These are phyloP conservation scores for Antedon mediterranea DNA, from an alignment of 53 echinoderm and acorn worm species.

Conservation along the genomic window DNA sequence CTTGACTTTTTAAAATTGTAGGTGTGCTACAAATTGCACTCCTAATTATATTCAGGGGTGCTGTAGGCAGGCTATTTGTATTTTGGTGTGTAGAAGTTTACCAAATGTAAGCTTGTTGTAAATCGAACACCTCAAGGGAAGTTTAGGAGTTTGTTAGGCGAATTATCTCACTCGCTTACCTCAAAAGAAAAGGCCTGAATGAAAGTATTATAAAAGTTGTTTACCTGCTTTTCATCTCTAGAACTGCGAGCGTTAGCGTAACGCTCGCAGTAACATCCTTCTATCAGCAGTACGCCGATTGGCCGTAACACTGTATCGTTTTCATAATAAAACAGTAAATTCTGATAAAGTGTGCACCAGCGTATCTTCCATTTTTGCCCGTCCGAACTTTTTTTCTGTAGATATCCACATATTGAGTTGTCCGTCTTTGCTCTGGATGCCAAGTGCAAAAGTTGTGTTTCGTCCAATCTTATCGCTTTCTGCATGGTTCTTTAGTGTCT, in stretches of 20 bases:
- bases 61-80: too few relatives aligned
- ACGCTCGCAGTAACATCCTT: conserved; percentile 77
- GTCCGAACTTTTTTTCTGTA: conserved; percentile 98
- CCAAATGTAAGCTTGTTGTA: too few relatives aligned
- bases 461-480: conserved; percentile 81
- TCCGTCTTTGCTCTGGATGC: conserved; percentile 75
- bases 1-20: too few relatives aligned
- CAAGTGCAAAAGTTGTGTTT: conserved; percentile 57
- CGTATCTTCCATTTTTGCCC: conserved; percentile 94
- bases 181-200: too few relatives aligned
- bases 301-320: conserved; percentile 54
- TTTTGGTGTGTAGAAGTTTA: too few relatives aligned
- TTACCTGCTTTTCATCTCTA: conserved; percentile 77
- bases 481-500: conserved; percentile 42
- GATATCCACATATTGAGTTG: conserved; percentile 69
- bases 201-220: too few relatives aligned
- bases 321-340: conserved; percentile 91
- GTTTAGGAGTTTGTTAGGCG: too few relatives aligned
- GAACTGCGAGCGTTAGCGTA: conserved; percentile 50
- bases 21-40: too few relatives aligned
- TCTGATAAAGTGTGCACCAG: conserved; percentile 92
- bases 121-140: too few relatives aligned
- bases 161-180: too few relatives aligned
- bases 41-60: too few relatives aligned
- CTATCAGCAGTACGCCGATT: conserved; percentile 57